Base-by-base conservation (phyloP, 2,888 invertebrate species). In the Dasysyrphus albostriatus region DNA sequence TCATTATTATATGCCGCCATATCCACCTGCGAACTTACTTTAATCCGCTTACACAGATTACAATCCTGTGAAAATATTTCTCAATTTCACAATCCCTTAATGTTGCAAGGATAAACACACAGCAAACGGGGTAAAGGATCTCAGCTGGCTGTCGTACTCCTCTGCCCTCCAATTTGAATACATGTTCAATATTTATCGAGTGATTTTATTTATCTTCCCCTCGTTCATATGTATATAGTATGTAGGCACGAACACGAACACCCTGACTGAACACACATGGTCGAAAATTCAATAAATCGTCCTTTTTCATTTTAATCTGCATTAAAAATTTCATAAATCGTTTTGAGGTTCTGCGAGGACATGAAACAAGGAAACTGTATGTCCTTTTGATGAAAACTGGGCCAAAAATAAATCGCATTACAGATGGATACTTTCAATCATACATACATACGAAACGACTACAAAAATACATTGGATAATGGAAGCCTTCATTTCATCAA, bases 321-420 rank as follows among this genome's bases (percentile, higher is more conserved):
- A 74, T 83, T 79, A 74, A 79, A 79, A 79, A 70, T 56, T 75
- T 56, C 74, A 75, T 70, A 79, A 79, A 79, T 78, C 67, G 49
- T 67, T 61, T 63, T 29, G 42, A 51, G 14, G 34, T n/a, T 56
- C 4, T 63, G 59, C 24, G 70, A 47, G 16, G 14, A 47, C 56
- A 63, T 32, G 70, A 72, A 77, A 59, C 16, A 24, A 7, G 5
- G 3, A 39, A 59, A 7, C 14, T 61, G 42, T 47, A 34, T 37
- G 59, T 78, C 51, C 32, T 59, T 78, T 61, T 78, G 73, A 9
- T 65, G 47, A 39, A 29, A 59, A 19, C 29, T 70, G 59, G 58
- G 49, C 0, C 34, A 39, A 77, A 69, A 78, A 73, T 54, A 61
- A 73, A 78, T 77, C 82, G 65, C 58, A 73, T 77, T 76, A 77